Evolutionary conservation across 92 coral and sea anemone genomes (phyloP).

Genomic region (Anthopleura xanthogrammica): DNA sequence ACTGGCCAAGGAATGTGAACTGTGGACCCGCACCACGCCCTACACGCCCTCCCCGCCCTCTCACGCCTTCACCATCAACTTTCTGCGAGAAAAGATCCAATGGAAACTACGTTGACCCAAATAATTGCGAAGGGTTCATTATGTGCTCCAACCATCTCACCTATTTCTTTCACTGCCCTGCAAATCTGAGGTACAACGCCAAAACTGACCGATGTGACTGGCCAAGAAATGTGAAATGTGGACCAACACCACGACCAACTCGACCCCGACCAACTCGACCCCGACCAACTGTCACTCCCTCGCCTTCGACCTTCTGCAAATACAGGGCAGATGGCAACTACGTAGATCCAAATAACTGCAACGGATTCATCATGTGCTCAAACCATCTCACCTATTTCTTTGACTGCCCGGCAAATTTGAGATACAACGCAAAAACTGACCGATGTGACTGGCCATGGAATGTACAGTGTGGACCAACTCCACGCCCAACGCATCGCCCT

Average conservation of each 20-base stretch:
- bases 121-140: slow-evolving; percentile 49
- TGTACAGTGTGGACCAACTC: too few species aligned
- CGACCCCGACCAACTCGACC: neutral
- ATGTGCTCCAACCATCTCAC: slow-evolving; percentile 29
- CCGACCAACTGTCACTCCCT: slow-evolving; percentile 9
- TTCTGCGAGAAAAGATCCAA: slow-evolving; percentile 31
- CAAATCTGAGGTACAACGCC: slow-evolving; percentile 28
- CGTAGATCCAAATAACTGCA: slow-evolving; percentile 36
- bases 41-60: neutral
- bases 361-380: slow-evolving; percentile 37
- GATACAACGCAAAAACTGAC: slow-evolving; percentile 23
- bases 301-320: slow-evolving; percentile 17
- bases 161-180: slow-evolving; percentile 31
- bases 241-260: slow-evolving; percentile 13
- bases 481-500: too few species aligned
- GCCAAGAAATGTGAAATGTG: slow-evolving; percentile 34
- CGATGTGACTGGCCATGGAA: slow-evolving; percentile 27
- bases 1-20: slow-evolving; percentile 20
- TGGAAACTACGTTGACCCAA: slow-evolving; percentile 47
- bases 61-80: slow-evolving; percentile 1
- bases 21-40: slow-evolving; percentile 28
- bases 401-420: slow-evolving; percentile 25
- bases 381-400: slow-evolving; percentile 21
- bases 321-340: slow-evolving; percentile 35
- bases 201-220: slow-evolving; percentile 35